A percentile compares a stretch with the other conserved stretches of the same genome.
These are phyloP conservation scores for Podarcis cretensis DNA, from an alignment of 2,113 vertebrate species.

Conservation along the genomic window DNA sequence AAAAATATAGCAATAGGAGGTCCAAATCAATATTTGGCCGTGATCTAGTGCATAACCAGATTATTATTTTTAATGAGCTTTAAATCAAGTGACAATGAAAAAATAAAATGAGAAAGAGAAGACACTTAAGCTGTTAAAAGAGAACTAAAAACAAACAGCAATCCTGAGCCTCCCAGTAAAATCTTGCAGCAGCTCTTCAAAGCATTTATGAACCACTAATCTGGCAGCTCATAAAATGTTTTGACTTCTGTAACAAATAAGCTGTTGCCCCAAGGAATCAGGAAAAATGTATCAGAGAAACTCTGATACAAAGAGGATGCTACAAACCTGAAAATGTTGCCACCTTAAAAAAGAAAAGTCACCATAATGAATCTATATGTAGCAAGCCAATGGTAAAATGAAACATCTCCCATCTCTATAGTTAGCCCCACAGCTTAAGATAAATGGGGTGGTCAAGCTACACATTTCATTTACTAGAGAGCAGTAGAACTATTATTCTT, in stretches of 20 bases:
- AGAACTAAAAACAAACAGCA: neutral
- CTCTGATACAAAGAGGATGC: neutral
- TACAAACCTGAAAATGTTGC: slow-evolving; percentile 12
- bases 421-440: slow-evolving; percentile 42
- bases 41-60: neutral
- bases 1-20: slow-evolving; percentile 73
- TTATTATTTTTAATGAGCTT: neutral
- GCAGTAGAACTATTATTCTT: slow-evolving; percentile 54
- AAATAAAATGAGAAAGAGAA: neutral
- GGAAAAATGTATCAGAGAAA: neutral
- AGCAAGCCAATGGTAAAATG: slow-evolving; percentile 19
- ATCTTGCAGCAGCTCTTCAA: neutral
- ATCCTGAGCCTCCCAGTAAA: neutral
- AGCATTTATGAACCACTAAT: slow-evolving; percentile 13
- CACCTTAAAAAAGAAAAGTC: neutral
- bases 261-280: neutral
- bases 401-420: slow-evolving; percentile 74
- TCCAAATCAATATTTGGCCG: neutral
- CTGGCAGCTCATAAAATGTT: slow-evolving; percentile 3
- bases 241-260: slow-evolving; percentile 20
- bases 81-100: slow-evolving; percentile 11
- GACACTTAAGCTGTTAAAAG: slow-evolving; percentile 27
- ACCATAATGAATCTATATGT: neutral
- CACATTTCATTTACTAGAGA: slow-evolving; percentile 50
- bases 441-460: slow-evolving; percentile 40